Percentiles rank a stretch among this genome's conserved stretches.
Evolutionary conservation across 2,797 vertebrate genomes (phyloP).

Genomic region (Staurois parvus): DNA sequence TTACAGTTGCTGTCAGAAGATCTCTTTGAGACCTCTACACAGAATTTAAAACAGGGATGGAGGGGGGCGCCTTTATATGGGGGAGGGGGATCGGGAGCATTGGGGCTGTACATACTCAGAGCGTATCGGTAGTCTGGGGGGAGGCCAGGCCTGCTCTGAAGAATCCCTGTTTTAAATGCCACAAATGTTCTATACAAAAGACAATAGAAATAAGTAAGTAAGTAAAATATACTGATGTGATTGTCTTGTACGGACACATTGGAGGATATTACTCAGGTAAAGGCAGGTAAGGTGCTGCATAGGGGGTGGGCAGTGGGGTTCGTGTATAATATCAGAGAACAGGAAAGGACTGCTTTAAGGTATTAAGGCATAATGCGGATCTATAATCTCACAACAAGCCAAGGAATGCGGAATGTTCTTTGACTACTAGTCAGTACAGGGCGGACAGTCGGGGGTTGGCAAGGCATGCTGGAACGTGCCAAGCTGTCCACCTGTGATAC

Average conservation of each 20-base stretch:
- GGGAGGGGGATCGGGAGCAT: not conserved
- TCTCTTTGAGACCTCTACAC: conserved; percentile 24
- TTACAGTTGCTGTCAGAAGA: conserved; percentile 48
- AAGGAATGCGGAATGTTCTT: not conserved
- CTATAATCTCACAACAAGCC: too few relatives aligned
- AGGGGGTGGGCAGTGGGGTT: not conserved
- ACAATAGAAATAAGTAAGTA: conserved; percentile 37
- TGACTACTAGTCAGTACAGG: not conserved
- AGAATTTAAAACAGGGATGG: conserved; percentile 42
- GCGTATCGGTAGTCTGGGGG: not conserved
- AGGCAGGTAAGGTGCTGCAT: not conserved
- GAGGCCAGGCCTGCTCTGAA: not conserved
- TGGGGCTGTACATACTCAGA: conserved; percentile 1
- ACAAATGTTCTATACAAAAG: conserved; percentile 48
- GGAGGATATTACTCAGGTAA: not conserved
- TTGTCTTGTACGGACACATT: conserved; percentile 4
- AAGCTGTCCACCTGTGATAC: too few relatives aligned
- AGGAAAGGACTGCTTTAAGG: too few relatives aligned
- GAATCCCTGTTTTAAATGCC: conserved; percentile 44
- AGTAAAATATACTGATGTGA: conserved; percentile 46
- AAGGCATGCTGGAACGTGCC: not conserved
- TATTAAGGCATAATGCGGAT: too few relatives aligned
- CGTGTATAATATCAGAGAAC: not conserved
- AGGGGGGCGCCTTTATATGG: too few relatives aligned
- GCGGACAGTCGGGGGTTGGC: not conserved